These are phyloP conservation scores for Dinoponera quadriceps DNA, from an alignment of 1,140 invertebrate genomes.

Conservation along the genomic window DNA sequence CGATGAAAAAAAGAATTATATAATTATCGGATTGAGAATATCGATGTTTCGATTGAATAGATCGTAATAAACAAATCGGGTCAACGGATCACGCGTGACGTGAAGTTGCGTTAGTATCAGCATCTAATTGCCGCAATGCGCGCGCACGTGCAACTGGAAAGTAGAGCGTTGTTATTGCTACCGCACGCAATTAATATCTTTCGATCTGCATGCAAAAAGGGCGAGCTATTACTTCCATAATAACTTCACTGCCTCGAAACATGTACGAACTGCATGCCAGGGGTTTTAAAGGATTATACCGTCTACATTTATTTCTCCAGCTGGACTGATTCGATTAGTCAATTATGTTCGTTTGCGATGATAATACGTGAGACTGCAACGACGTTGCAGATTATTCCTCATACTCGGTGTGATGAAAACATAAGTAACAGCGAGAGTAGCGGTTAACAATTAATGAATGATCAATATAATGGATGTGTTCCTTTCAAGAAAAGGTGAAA, in stretches of 20 bases:
- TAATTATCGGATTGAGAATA: too few relatives aligned
- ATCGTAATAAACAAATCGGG: neutral
- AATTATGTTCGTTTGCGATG: neutral
- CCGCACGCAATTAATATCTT: slow-evolving; percentile 58
- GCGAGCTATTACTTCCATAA: slow-evolving; percentile 43
- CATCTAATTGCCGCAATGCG: slow-evolving; percentile 59
- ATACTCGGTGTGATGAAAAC: neutral
- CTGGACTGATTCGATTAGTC: neutral
- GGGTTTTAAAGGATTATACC: slow-evolving; percentile 33
- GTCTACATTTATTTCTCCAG: neutral
- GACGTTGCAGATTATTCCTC: neutral
- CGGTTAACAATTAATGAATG: too few relatives aligned
- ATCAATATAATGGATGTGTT: too few relatives aligned
- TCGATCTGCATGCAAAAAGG: slow-evolving; percentile 57
- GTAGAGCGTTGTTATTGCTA: slow-evolving; percentile 55
- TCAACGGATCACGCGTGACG: slow-evolving; percentile 4
- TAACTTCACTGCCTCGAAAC: slow-evolving; percentile 25
- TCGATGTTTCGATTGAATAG: too few relatives aligned
- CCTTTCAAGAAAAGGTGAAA: too few relatives aligned
- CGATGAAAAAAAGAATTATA: too few relatives aligned
- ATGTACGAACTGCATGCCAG: neutral
- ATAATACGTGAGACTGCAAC: neutral
- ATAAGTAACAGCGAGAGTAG: neutral
- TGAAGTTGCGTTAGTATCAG: slow-evolving; percentile 48
- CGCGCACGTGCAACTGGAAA: slow-evolving; percentile 50